Base-by-base conservation (phyloP, 2,888 invertebrate species). In the Spodoptera exigua region DNA sequence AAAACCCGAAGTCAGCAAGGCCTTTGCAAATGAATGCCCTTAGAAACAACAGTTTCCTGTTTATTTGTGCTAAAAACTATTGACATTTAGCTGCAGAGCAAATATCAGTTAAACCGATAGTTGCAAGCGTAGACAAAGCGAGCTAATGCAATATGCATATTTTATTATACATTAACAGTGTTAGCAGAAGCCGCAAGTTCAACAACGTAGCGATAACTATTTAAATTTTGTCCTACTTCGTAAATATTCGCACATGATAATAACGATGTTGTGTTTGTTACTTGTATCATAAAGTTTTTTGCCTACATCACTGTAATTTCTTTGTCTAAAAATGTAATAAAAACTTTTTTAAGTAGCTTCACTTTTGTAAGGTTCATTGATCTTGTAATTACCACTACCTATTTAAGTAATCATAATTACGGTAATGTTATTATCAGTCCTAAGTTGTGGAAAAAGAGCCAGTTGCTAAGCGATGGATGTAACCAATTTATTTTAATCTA, bases 141-240 rank as follows among this genome's bases (percentile, higher is more conserved):
- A 63, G 59, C 68, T 51, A 57, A 63, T 74, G 67, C 60, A 68
- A 71, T 78, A 74, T 77, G 76, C 70, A 70, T 58, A 64, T 80
- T 73, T 84, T 84, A 58, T 61, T 55, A 49, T 44, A 64, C 55
- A 69, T 64, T 68, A 63, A 46, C 58, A 47, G 46, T 59, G 60
- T 64, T 59, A 66, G 65, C 59, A 71, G 71, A 70, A 57, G 69
- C 64, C 58, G 66, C 70, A 70, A 74, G 65, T 70, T 70, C 70
- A 72, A 65, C 61, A 66, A 54, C 37, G 61, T 14, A 40, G 70
- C 63, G 83, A 84, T 85, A 85, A 80, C 60, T 84, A 86, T 86
- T 85, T 62, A 82, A 86, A 85, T 86, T 79, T 78, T 75, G 84
- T 75, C 74, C 86, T 65, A 84, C 76, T 80, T 85, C 64, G 56